A percentile compares a stretch with the other conserved stretches of the same genome.
These are phyloP conservation scores for Eucriotettix oculatus DNA, from an alignment of 2,888 invertebrate genomes.

Conservation along the genomic window DNA sequence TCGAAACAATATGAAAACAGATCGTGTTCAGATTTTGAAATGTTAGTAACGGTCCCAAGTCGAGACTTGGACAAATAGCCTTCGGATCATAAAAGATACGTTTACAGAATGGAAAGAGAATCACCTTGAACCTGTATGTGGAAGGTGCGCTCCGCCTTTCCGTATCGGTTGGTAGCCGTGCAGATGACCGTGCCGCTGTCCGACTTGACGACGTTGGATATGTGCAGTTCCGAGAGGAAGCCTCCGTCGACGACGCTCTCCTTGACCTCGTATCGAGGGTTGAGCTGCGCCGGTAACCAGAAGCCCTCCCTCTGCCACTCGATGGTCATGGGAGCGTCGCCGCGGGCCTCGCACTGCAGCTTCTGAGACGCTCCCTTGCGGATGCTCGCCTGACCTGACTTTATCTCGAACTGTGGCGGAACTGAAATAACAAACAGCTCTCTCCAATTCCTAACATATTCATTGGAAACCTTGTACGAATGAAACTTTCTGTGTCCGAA, in stretches of 20 bases:
- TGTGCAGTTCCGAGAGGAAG: slow-evolving; percentile 22
- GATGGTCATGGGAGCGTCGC: slow-evolving; percentile 19
- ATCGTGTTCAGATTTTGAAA: too few relatives aligned
- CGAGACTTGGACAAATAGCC: too few relatives aligned
- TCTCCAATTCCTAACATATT: too few relatives aligned
- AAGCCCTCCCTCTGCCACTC: slow-evolving; percentile 18
- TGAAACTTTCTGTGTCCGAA: too few relatives aligned
- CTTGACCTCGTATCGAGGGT: slow-evolving; percentile 18
- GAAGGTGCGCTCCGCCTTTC: slow-evolving; percentile 26
- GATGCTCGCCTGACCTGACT: slow-evolving; percentile 18
- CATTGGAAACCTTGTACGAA: too few relatives aligned
- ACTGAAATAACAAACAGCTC: slow-evolving; percentile 13
- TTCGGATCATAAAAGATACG: too few relatives aligned
- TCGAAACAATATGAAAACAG: too few relatives aligned
- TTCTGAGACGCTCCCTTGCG: slow-evolving; percentile 18
- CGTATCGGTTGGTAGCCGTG: slow-evolving; percentile 27
- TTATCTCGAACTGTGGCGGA: slow-evolving; percentile 18
- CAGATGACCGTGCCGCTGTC: slow-evolving; percentile 29
- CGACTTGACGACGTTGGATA: slow-evolving; percentile 21
- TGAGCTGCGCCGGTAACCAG: slow-evolving; percentile 11
- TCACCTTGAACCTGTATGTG: slow-evolving; percentile 30
- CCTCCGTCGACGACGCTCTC: slow-evolving; percentile 19
- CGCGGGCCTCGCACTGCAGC: slow-evolving; percentile 19
- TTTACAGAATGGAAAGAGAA: too few relatives aligned
- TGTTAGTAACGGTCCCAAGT: too few relatives aligned